Evolutionary conservation across 2,888 invertebrate species (phyloP), one percentile per base, ranked within the genome.

Genomic region (Philhelius pedissequus): DNA sequence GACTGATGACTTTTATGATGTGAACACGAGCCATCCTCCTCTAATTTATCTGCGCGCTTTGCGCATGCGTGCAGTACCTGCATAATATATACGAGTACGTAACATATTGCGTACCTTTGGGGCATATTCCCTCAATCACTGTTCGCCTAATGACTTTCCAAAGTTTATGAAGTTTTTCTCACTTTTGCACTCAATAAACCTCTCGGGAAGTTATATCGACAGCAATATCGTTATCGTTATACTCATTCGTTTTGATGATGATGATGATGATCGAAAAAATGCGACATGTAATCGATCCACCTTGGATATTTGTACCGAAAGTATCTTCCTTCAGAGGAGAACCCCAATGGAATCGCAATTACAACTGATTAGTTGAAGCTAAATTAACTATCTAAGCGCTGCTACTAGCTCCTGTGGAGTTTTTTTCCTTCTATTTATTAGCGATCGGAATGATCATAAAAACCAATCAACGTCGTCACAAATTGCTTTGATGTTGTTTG

Each of bases 401-500:
- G 60, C 40, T 69, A 27, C 32, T 25, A 62, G 74, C 79, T 79
- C 35, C 79, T 68, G 48, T 64, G 70, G 48, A 32, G 52, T 62
- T 54, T 66, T 66, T 71, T 73, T 78, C 62, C 9, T 40, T 15
- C 40, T 25, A 60, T 60, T 60, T 60, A 77, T 69, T 76, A 62
- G 69, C 76, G 68, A 86, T 81, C n/a, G 80, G 81, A 81, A 81
- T 76, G 81, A 81, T 86, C 86, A 86, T 86, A 86, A 86, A 86
- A 86, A 81, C 81, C 86, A 86, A 86, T 86, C 86, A 86, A 81
- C 86, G 86, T 86, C 86, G 73, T 86, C 86, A 86, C 86, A 86
- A 86, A 86, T 81, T 81, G 86, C 86, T 62, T 25, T 69, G 68
- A 80, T 70, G 74, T 70, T 75, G 71, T 84, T 75, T 86, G 73